Evolutionary conservation across 1,140 invertebrate genomes (phyloP).

Genomic region (Trachelipus rathkii): DNA sequence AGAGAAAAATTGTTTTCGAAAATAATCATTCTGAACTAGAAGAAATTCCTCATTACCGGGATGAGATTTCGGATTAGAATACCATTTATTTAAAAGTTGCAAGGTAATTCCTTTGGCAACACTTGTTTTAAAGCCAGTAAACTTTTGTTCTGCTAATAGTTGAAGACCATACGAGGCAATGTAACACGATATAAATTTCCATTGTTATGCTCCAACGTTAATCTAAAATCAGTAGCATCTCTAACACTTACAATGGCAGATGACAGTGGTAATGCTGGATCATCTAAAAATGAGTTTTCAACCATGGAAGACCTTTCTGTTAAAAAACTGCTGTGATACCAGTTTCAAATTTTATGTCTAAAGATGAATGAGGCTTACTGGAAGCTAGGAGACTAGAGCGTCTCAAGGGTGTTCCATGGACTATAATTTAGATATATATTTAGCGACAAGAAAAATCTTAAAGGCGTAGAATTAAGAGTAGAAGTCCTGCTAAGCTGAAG

Average conservation of each 20-base stretch:
- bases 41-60: slow-evolving; percentile 72
- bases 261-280: slow-evolving; percentile 31
- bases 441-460: slow-evolving; percentile 55
- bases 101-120: slow-evolving; percentile 70
- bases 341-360: slow-evolving; percentile 61
- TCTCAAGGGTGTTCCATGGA: slow-evolving; percentile 47
- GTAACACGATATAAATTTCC: slow-evolving; percentile 40
- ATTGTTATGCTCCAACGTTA: slow-evolving; percentile 53
- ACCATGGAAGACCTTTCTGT: slow-evolving; percentile 49
- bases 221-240: slow-evolving; percentile 68
- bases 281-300: slow-evolving; percentile 33
- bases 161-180: slow-evolving; percentile 38
- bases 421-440: slow-evolving; percentile 48
- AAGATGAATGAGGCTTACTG: slow-evolving; percentile 56
- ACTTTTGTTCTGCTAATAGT: slow-evolving; percentile 56
- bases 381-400: slow-evolving; percentile 61
- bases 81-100: slow-evolving; percentile 78
- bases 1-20: slow-evolving; percentile 55
- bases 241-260: slow-evolving; percentile 54
- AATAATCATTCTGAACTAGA: slow-evolving; percentile 81
- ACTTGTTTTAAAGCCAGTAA: slow-evolving; percentile 67
- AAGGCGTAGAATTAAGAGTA: slow-evolving; percentile 57
- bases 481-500: slow-evolving; percentile 69
- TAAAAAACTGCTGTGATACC: slow-evolving; percentile 65
- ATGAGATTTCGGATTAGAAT: slow-evolving; percentile 75